These are phyloP conservation scores for Thymelicus acteon DNA, from an alignment of 2,888 invertebrate genomes.

Conservation along the genomic window DNA sequence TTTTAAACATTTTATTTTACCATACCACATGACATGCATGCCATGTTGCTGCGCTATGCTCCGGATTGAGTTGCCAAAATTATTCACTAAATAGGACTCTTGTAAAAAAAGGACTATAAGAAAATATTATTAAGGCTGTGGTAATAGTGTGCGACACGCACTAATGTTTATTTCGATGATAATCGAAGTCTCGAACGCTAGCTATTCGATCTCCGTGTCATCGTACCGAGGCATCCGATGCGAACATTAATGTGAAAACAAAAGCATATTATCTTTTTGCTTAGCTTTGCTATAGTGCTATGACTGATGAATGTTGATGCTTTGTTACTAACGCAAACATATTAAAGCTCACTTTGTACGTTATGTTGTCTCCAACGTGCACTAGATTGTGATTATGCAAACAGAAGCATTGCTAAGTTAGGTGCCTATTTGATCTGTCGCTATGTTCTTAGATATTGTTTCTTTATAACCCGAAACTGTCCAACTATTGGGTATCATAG, in stretches of 20 bases:
- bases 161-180: constrained; percentile 52
- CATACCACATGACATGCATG: no score
- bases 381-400: constrained; percentile 32
- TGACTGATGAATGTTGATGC: constrained; percentile 28
- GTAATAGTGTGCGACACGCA: constrained; percentile 56
- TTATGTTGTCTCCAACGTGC: constrained; percentile 21
- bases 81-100: no score
- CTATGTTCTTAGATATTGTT: constrained; percentile 16
- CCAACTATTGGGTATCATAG: not conserved
- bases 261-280: constrained; percentile 43
- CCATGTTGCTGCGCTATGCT: no score
- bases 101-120: no score
- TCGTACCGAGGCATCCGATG: constrained; percentile 54
- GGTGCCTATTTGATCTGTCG: constrained; percentile 27
- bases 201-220: constrained; percentile 40
- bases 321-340: constrained; percentile 26
- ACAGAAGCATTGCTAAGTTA: constrained; percentile 5
- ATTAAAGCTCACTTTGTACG: constrained; percentile 28
- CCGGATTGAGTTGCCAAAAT: no score
- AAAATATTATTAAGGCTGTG: not conserved
- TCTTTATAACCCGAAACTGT: not conserved
- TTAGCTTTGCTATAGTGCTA: not conserved
- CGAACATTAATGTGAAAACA: constrained; percentile 56
- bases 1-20: no score
- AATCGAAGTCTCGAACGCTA: not conserved